phyloP scores from a whole-genome alignment of 2,113 vertebrate genomes.

The Mesitornis unicolor region DNA sequence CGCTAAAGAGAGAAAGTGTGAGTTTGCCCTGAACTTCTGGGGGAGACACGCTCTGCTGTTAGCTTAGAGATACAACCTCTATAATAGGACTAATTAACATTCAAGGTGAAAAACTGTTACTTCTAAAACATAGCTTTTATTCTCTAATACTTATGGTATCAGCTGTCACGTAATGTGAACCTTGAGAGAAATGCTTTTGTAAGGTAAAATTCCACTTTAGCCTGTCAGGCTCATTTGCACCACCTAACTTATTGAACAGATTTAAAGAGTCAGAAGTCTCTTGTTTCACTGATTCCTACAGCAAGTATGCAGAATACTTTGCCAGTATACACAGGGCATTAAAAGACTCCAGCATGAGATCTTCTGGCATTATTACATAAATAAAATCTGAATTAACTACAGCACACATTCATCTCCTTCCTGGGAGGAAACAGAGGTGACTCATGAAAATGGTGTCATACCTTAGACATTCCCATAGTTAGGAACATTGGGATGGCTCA shows the following conservation, averaged over 20 bases:
- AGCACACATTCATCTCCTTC: not conserved
- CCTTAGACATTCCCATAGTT: not conserved
- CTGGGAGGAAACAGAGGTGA: not conserved
- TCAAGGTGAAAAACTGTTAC: not conserved
- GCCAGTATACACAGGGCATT: not conserved
- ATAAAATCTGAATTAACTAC: not conserved
- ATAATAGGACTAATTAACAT: not conserved
- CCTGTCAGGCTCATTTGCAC: not conserved
- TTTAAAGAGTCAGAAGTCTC: not conserved
- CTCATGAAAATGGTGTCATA: not conserved
- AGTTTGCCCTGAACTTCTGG: not conserved
- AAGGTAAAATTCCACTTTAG: not conserved
- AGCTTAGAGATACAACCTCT: not conserved
- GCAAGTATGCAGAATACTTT: not conserved
- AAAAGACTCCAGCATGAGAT: not conserved
- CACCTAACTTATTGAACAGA: not conserved
- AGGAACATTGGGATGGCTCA: not conserved
- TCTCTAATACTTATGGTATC: not conserved
- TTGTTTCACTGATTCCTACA: not conserved
- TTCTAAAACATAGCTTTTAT: not conserved
- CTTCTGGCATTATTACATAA: not conserved
- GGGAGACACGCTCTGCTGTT: not conserved
- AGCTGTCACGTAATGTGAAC: not conserved
- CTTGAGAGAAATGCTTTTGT: not conserved
- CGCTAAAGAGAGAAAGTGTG: not conserved